Base-by-base conservation (phyloP, 2,113 vertebrate species). In the Labrus mixtus region DNA sequence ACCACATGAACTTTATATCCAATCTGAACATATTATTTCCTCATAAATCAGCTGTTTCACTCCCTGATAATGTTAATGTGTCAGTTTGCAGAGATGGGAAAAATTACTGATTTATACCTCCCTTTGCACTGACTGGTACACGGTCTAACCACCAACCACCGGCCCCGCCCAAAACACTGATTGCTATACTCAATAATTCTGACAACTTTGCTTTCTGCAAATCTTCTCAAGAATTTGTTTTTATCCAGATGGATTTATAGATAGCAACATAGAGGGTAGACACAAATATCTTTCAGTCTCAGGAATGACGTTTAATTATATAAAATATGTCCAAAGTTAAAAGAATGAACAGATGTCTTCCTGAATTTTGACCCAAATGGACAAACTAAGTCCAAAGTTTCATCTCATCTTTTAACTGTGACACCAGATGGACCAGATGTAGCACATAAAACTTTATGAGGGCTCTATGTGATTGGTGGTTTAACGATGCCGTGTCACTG, bases 71-170 rank as follows among this genome's bases (percentile, higher is more conserved):
- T n/a, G 60, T 43, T 23, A 2, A 60, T n/a, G 6, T 57, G 69
- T 69, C 74, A 48, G 58, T 10, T 37, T 13, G 43, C 57, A 46
- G 25, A 68, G 22, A 66, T 16, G 16, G 43, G 53, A 62, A 48
- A 29, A 80, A 67, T 61, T 64, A 70, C 56, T 78, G 33, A 81
- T 83, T 74, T 45, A 60, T 53, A 25, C 33, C 59, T 70, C 53
- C 59, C 19, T 43, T 46, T 13, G 20, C 59, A 37, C 36, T 0
- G 59, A 65, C 80, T 89, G 82, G 86, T 81, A 88, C 68, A 19
- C 73, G 53, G 67, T 62, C 25, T 19, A 77, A 54, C 48, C 66
- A 6, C 62, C 51, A 55, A 59, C 48, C 53, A 59, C 53, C 20
- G 19, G 71, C 80, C 73, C n/a, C 73, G 12, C 80, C 89, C 65